Evolutionary conservation across 2,113 vertebrate genomes (phyloP).

Genomic region (Triplophysa rosa): DNA sequence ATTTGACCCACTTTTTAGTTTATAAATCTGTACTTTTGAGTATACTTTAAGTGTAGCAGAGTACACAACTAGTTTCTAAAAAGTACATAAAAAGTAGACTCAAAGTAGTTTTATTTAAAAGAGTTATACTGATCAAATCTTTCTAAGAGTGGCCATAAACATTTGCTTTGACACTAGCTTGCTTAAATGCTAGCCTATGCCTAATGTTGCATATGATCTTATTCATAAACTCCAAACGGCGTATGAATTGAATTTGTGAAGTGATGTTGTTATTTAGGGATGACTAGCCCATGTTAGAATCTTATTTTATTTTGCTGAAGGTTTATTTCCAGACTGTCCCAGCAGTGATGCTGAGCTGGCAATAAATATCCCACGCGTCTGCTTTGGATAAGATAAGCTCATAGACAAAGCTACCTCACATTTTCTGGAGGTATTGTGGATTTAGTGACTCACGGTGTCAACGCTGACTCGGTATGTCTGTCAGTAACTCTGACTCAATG

Average conservation of each 20-base stretch:
- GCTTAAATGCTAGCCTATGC: too few relatives aligned
- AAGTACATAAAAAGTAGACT: too few relatives aligned
- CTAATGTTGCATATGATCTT: neutral
- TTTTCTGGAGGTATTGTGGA: neutral
- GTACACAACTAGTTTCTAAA: too few relatives aligned
- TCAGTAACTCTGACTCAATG: neutral
- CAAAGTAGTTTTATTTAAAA: too few relatives aligned
- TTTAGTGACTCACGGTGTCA: neutral
- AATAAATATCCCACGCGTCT: neutral
- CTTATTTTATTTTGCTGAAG: neutral
- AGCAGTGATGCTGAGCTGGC: neutral
- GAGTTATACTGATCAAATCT: too few relatives aligned
- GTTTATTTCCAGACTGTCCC: neutral
- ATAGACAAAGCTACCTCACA: neutral
- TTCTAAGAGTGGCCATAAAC: too few relatives aligned
- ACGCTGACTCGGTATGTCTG: neutral
- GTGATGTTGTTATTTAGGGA: neutral
- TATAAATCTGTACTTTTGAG: too few relatives aligned
- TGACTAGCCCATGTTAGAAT: constrained; percentile 7
- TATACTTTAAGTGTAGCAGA: too few relatives aligned
- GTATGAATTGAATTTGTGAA: neutral
- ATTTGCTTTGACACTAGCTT: too few relatives aligned
- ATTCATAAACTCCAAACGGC: neutral
- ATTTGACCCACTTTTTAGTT: too few relatives aligned
- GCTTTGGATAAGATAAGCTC: neutral